Evolutionary conservation across 2,113 vertebrate species (phyloP), one percentile per base, ranked within the genome.

Genomic region (Varanus salvator): DNA sequence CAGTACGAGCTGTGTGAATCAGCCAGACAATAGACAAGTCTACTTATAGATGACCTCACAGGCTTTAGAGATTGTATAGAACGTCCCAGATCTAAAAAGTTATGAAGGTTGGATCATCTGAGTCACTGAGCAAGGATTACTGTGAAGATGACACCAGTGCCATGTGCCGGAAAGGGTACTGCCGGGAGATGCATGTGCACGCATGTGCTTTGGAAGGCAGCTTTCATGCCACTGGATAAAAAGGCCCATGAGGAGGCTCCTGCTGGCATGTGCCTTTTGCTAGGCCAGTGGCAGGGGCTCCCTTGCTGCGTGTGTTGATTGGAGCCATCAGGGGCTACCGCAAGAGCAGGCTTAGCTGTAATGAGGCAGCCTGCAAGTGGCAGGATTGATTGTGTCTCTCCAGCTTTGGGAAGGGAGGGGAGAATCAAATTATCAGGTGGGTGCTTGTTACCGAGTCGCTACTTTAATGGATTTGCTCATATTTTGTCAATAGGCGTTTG

Each of bases 391-490:
- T 91, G 88, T 89, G 92, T 95, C 90, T 7, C 92, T 96, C 94
- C 87, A 90, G 93, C 95, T 95, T 96, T 95, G 94, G 95, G 95
- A 91, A 93, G 89, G 82, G 93, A 90, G 86, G 1, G 60, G 89
- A 80, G 95, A 95, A 96, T 96, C 94, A 96, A 96, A 95, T 96
- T 95, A 97, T 95, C 1, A 85, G 96, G 95, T 92, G 92, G 89
- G 91, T 6, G 88, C 94, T 92, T 96, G 95, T 96, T 95, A 96
- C 93, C 91, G 90, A 93, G 86, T 89, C 80, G 91, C 93, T 84
- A 87, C 93, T 94, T 94, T 96, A 95, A 96, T 96, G 95, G 95
- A 93, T 96, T 96, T 96, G 95, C 92, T 96, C 94, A 95, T 96
- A 95, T 95, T 96, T 95, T 94, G 96, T 96, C 96, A 96, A 96